A percentile compares a stretch with the other conserved stretches of the same genome.
phyloP scores from a whole-genome alignment of 2,797 vertebrate species.

The Cryptoprocta ferox region DNA sequence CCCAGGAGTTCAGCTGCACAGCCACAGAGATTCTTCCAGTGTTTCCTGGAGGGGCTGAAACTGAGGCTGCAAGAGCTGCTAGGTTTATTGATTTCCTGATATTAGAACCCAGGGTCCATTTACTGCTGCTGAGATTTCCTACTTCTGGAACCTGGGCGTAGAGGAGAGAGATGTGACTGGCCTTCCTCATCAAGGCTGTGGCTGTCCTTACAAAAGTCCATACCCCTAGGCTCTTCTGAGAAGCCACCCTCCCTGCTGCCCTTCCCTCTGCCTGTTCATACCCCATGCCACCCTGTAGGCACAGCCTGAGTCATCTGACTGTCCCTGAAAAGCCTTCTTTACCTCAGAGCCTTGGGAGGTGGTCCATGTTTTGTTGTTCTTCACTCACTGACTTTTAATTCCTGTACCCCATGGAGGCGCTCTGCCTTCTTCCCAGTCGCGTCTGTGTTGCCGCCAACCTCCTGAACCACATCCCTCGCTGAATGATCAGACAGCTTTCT shows the following conservation, averaged over 20 bases:
- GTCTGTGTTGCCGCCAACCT: background rate
- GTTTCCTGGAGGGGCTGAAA: background rate
- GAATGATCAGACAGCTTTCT: background rate
- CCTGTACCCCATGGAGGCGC: background rate
- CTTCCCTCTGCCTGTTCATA: background rate
- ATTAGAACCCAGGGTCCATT: background rate
- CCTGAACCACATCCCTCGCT: background rate
- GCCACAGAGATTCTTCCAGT: background rate
- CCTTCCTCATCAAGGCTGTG: background rate
- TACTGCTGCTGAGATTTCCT: background rate
- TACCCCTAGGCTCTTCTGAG: background rate
- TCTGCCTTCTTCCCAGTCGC: background rate
- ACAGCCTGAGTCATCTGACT: background rate
- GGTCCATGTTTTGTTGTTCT: background rate
- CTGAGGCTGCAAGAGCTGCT: background rate
- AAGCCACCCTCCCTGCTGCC: background rate
- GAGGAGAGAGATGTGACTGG: background rate
- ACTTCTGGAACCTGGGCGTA: background rate
- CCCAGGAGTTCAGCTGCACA: background rate
- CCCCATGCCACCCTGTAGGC: background rate
- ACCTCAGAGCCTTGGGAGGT: background rate
- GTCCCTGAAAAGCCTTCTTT: background rate
- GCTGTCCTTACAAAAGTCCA: background rate
- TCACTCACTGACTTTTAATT: background rate
- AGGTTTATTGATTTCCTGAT: background rate